These are phyloP conservation scores for Monarcha castaneiventris DNA, from an alignment of 2,113 vertebrate species.

Conservation along the genomic window DNA sequence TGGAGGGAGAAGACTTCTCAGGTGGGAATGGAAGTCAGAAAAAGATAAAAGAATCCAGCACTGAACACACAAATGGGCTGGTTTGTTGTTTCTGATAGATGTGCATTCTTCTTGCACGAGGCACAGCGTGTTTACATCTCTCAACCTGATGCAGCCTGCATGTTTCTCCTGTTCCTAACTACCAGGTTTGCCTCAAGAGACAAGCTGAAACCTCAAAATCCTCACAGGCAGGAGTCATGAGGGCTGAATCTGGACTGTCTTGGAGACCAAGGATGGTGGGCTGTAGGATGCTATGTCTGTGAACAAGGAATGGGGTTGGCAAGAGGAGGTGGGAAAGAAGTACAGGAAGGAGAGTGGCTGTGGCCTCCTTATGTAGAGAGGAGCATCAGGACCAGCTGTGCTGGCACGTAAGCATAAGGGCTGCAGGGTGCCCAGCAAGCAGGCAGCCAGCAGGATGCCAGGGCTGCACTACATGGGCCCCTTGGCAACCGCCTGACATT, in stretches of 20 bases:
- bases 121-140: accelerated
- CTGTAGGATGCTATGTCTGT: background rate
- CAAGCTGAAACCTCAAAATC: background rate
- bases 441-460: background rate
- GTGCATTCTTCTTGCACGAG: background rate
- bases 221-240: background rate
- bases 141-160: background rate
- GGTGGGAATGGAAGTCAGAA: background rate
- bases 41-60: background rate
- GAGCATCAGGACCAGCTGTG: background rate
- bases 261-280: background rate
- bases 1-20: background rate
- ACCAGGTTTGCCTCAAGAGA: background rate
- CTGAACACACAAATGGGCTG: background rate
- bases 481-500: accelerated
- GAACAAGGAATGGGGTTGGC: background rate
- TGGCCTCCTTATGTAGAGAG: background rate
- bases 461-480: accelerated
- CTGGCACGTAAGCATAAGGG: background rate
- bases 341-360: background rate
- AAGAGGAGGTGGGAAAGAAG: background rate
- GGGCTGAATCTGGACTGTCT: background rate
- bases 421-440: accelerated
- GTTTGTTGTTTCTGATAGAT: background rate
- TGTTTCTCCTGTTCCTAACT: background rate